These are phyloP conservation scores for Melieria picta DNA, from an alignment of 2,888 invertebrate genomes.

Conservation along the genomic window DNA sequence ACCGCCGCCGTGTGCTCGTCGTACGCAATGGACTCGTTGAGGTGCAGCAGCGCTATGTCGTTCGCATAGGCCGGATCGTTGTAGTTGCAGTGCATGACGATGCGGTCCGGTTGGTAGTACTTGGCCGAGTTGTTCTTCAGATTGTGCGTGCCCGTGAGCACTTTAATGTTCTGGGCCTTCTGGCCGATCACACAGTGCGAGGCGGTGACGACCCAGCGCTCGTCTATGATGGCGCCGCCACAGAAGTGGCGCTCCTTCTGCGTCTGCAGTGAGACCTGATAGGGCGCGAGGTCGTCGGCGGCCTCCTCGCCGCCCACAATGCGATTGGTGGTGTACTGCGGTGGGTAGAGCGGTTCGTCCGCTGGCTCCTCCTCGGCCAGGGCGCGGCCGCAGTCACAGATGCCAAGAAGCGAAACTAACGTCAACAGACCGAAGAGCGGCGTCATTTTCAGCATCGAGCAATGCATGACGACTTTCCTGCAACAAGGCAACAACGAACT, in stretches of 20 bases:
- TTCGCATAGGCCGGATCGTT: constrained; percentile 64
- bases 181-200: constrained; percentile 59
- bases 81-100: constrained; percentile 56
- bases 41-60: constrained; percentile 76
- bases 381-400: background rate
- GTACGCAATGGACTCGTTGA: constrained; percentile 69
- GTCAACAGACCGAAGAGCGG: background rate
- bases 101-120: constrained; percentile 54
- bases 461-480: too few species aligned
- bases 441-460: too few species aligned
- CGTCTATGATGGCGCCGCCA: constrained; percentile 61
- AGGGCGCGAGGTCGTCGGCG: constrained; percentile 57
- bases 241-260: constrained; percentile 56
- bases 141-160: constrained; percentile 58
- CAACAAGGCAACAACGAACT: too few species aligned
- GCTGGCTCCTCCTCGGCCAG: constrained; percentile 16
- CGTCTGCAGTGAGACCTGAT: constrained; percentile 62
- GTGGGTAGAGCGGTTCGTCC: constrained; percentile 50
- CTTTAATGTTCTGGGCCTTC: constrained; percentile 46
- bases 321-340: constrained; percentile 50
- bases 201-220: constrained; percentile 61
- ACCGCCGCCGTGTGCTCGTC: constrained; percentile 69
- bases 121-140: constrained; percentile 50
- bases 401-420: background rate
- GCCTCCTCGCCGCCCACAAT: constrained; percentile 61